These are phyloP conservation scores for Epinotia nisella DNA, from an alignment of 2,888 invertebrate species.

Conservation along the genomic window DNA sequence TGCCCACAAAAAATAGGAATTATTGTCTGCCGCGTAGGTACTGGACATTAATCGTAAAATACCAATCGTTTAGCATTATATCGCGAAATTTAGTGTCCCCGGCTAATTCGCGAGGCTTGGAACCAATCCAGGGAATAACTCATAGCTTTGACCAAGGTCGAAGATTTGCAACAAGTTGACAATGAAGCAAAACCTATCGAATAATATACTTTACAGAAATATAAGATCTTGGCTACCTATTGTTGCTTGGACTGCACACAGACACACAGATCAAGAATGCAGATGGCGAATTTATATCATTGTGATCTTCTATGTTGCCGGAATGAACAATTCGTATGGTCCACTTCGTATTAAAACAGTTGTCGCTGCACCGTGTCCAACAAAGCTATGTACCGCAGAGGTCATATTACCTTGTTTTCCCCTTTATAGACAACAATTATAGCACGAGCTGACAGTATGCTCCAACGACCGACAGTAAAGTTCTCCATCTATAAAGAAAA, in stretches of 20 bases:
- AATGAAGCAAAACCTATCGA: slow-evolving; percentile 31
- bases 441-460: too few species aligned
- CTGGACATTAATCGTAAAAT: slow-evolving; percentile 26
- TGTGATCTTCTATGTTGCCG: too few species aligned
- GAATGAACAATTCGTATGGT: too few species aligned
- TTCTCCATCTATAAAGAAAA: too few species aligned
- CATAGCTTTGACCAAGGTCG: slow-evolving; percentile 31
- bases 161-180: slow-evolving; percentile 35
- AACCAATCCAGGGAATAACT: slow-evolving; percentile 38
- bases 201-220: slow-evolving; percentile 11
- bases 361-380: too few species aligned
- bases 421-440: too few species aligned
- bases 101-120: slow-evolving; percentile 38
- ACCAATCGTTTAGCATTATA: slow-evolving; percentile 35
- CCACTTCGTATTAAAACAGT: too few species aligned
- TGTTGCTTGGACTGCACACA: neutral
- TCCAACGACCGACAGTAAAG: too few species aligned
- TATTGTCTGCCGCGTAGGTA: neutral
- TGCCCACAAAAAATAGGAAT: slow-evolving; percentile 2
- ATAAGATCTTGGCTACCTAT: neutral
- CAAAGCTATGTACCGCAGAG: too few species aligned
- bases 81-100: slow-evolving; percentile 30
- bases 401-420: too few species aligned
- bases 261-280: too few species aligned
- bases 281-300: too few species aligned